Base-by-base conservation (phyloP, 1,140 invertebrate species). In the Papilio helenus region DNA sequence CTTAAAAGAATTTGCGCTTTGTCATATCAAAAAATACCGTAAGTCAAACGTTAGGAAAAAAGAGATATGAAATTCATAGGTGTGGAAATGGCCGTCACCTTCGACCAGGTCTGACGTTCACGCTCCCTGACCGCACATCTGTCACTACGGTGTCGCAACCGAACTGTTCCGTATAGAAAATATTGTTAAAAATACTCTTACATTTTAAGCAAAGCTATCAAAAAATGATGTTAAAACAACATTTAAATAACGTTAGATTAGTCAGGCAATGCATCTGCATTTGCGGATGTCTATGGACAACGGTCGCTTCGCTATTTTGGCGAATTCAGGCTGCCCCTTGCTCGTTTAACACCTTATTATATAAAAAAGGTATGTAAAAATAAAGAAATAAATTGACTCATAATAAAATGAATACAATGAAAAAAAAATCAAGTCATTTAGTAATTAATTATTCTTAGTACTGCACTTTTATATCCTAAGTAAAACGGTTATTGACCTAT, bases 41-140 rank as follows among this genome's bases (percentile, higher is more conserved):
- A 39, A 39, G 7, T 39, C 7, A 46, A 46, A 4, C 1, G 14
- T 16, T 46, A 46, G 14, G 12, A 55, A 20, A 46, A 46, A 55
- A 55, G n/a, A 55, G n/a, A 55, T 55, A 55, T 55, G 51, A 55
- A 55, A 55, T 55, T 55, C 51, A 55, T 55, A 55, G 51, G 51
- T 55, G 51, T 55, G 51, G 51, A 20, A 55, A 55, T 55, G n/a
- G 51, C 18, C n/a, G 18, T 8, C 18, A 55, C 51, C 51, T 55
- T 55, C 51, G 51, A 55, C 51, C 51, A 55, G n/a, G 7, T n/a
- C 51, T 55, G 51, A 18, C 51, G 51, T 55, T 55, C n/a, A 55
- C 18, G 51, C 51, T 55, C 51, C 5, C 51, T 55, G 51, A 55
- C 51, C 51, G 51, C 51, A 55, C 51, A 55, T 55, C 51, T 55